Evolutionary conservation across 2,113 vertebrate genomes (phyloP).

Genomic region (Ornithorhynchus anatinus): DNA sequence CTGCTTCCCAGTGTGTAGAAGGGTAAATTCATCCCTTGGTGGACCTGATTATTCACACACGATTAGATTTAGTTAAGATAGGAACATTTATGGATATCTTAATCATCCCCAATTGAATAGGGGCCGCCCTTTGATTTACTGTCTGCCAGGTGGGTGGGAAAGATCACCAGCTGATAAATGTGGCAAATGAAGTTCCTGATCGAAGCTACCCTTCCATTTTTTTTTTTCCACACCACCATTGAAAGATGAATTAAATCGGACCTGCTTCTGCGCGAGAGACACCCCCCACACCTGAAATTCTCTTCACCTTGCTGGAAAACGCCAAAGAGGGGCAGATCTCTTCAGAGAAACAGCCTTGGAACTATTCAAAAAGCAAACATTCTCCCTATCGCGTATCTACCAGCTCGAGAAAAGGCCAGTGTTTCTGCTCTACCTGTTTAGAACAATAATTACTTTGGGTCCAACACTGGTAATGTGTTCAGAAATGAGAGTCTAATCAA

Average conservation of each 20-base stretch:
- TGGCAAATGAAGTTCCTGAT: slow-evolving; percentile 55
- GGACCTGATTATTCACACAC: slow-evolving; percentile 45
- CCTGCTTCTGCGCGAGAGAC: slow-evolving; percentile 57
- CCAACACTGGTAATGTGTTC: not conserved
- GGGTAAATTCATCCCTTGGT: slow-evolving; percentile 25
- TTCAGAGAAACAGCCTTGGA: not conserved
- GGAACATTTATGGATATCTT: slow-evolving; percentile 53
- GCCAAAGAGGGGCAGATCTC: slow-evolving; percentile 7
- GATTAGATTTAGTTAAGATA: slow-evolving; percentile 52
- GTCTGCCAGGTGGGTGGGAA: slow-evolving; percentile 54
- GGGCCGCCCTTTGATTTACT: slow-evolving; percentile 61
- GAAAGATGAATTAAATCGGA: slow-evolving; percentile 73
- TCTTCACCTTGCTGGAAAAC: slow-evolving; percentile 43
- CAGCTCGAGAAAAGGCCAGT: not conserved
- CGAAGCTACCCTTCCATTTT: slow-evolving; percentile 57
- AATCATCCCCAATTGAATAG: slow-evolving; percentile 57
- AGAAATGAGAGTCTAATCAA: not conserved
- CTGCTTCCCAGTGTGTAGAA: no score
- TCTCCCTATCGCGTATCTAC: slow-evolving; percentile 10
- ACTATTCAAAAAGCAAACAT: slow-evolving; percentile 11
- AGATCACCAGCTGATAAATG: slow-evolving; percentile 63
- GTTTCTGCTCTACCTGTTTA: not conserved
- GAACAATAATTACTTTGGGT: slow-evolving; percentile 20
- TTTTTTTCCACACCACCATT: slow-evolving; percentile 66
- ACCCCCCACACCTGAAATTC: slow-evolving; percentile 43